These are phyloP conservation scores for Archips crataeganus DNA, from an alignment of 2,888 invertebrate species.

Conservation along the genomic window DNA sequence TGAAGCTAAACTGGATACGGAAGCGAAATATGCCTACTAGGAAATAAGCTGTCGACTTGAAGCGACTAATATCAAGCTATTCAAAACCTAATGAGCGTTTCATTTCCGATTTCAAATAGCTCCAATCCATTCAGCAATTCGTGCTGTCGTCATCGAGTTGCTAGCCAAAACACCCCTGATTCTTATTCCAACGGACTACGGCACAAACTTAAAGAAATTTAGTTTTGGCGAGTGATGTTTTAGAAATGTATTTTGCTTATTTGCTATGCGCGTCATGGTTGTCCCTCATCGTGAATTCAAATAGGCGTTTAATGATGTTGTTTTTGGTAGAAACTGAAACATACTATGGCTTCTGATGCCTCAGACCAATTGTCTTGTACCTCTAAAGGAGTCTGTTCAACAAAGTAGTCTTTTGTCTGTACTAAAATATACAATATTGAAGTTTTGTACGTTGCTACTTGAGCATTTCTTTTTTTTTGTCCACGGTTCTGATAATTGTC, in stretches of 20 bases:
- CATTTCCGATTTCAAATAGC: constrained; percentile 61
- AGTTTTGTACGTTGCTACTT: no score
- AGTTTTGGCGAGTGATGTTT: constrained; percentile 44
- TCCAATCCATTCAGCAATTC: constrained; percentile 54
- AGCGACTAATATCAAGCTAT: constrained; percentile 44
- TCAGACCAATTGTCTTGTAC: background rate
- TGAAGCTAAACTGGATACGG: constrained; percentile 14
- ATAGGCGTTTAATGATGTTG: constrained; percentile 64
- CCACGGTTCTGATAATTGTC: no score
- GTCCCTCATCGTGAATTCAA: constrained; percentile 59
- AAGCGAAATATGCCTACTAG: background rate
- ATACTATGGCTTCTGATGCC: constrained; percentile 27
- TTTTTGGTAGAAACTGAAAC: constrained; percentile 54
- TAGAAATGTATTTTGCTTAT: constrained; percentile 48
- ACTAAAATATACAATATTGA: background rate
- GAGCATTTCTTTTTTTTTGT: no score
- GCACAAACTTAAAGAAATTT: constrained; percentile 44
- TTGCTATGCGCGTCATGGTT: constrained; percentile 61
- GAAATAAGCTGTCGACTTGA: constrained; percentile 4
- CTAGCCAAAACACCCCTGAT: constrained; percentile 33
- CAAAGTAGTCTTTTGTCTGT: background rate
- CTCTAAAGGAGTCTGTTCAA: background rate
- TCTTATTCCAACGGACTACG: constrained; percentile 44
- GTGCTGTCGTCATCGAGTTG: constrained; percentile 48
- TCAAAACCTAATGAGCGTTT: constrained; percentile 64